A percentile compares a stretch with the other conserved stretches of the same genome.
Evolutionary conservation across 2,797 vertebrate genomes (phyloP).

Genomic region (Sebastes paucispinis): DNA sequence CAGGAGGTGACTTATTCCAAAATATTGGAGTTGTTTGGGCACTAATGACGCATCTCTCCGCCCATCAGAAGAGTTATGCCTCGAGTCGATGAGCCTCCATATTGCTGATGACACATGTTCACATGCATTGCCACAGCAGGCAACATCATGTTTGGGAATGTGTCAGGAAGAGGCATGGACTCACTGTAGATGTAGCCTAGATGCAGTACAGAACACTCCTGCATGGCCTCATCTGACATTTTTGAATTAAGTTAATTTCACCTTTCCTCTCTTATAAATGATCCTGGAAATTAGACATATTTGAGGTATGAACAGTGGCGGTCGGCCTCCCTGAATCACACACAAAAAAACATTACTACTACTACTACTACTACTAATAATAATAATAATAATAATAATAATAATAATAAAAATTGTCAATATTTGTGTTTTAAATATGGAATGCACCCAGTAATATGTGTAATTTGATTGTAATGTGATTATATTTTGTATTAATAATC

Average conservation of each 20-base stretch:
- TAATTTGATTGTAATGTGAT: too few species aligned
- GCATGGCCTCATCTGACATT: not conserved
- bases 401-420: too few species aligned
- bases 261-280: not conserved
- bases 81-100: not conserved
- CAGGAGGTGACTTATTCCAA: not conserved
- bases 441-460: too few species aligned
- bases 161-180: not conserved
- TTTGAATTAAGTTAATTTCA: not conserved
- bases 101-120: conserved; percentile 1
- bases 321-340: too few species aligned
- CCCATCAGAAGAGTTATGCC: conserved; percentile 15
- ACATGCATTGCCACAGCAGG: conserved; percentile 12
- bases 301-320: not conserved
- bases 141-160: not conserved
- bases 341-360: too few species aligned
- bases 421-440: too few species aligned
- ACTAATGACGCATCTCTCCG: not conserved
- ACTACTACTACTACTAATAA: too few species aligned
- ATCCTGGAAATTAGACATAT: not conserved
- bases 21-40: not conserved
- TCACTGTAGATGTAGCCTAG: not conserved
- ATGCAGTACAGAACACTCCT: not conserved
- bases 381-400: too few species aligned
- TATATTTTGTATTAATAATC: too few species aligned